A percentile compares a stretch with the other conserved stretches of the same genome.
Conservation (phyloP, 2,888 invertebrate species). For the Phragmatobia fuliginosa region DNA sequence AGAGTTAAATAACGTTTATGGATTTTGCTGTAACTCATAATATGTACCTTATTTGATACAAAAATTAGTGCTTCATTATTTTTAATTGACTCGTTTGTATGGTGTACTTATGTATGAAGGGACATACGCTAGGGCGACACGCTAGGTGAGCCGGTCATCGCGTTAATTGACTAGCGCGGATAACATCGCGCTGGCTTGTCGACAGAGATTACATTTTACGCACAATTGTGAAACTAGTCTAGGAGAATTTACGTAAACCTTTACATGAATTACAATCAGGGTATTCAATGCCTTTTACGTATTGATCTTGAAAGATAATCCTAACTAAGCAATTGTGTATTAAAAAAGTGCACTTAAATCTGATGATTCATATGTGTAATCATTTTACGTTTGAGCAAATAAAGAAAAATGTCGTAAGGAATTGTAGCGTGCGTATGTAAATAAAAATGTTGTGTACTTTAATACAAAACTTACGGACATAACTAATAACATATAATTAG, state of each 20-base stretch:
- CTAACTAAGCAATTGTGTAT: background rate
- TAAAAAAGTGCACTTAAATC: too few species aligned
- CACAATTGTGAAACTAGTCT: constrained; percentile 41
- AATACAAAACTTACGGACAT: background rate
- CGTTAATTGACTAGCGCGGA: constrained; percentile 59
- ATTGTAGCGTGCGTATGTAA: too few species aligned
- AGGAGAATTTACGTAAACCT: constrained; percentile 1
- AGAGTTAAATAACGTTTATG: too few species aligned
- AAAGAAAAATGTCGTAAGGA: too few species aligned
- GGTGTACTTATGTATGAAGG: constrained; percentile 20
- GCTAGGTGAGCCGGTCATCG: constrained; percentile 50
- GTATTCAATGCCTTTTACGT: background rate
- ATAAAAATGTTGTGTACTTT: too few species aligned
- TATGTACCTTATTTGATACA: constrained; percentile 6
- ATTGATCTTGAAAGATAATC: background rate
- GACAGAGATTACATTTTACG: constrained; percentile 46
- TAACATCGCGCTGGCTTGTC: constrained; percentile 53
- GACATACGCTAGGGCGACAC: constrained; percentile 54
- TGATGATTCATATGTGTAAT: too few species aligned
- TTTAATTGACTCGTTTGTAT: constrained; percentile 40
- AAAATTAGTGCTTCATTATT: constrained; percentile 20
- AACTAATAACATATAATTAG: background rate
- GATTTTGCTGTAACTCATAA: constrained; percentile 1
- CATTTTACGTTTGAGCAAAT: too few species aligned
- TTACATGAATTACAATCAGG: background rate